These are phyloP conservation scores for Apogon talboti DNA, from an alignment of 2,797 vertebrate species.

Conservation along the genomic window DNA sequence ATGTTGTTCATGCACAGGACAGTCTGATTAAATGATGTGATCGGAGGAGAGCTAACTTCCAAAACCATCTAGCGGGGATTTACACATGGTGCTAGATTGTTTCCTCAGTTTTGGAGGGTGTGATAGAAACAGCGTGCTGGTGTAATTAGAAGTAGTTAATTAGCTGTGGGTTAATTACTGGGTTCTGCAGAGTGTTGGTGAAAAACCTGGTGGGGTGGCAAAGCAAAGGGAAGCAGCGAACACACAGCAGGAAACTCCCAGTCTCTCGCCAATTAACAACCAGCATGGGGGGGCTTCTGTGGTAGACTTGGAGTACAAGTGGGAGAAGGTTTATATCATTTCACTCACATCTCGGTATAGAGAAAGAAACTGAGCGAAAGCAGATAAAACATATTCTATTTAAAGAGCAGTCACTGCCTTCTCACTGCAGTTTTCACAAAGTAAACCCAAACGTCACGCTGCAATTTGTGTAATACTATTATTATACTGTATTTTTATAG, in stretches of 20 bases:
- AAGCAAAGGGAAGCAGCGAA: conserved; percentile 80
- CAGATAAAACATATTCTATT: conserved; percentile 54
- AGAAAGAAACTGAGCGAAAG: conserved; percentile 37
- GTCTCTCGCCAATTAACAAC: conserved; percentile 87
- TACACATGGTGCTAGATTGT: conserved; percentile 65
- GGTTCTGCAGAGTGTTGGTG: conserved; percentile 83
- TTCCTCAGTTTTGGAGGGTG: conserved; percentile 89
- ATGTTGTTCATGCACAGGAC: conserved; percentile 32
- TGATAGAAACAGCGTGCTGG: conserved; percentile 90
- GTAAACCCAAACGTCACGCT: conserved; percentile 43
- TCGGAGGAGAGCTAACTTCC: conserved; percentile 53
- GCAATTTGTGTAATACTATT: conserved; percentile 24
- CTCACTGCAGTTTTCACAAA: conserved; percentile 49
- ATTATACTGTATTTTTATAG: too few species aligned
- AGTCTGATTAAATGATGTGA: conserved; percentile 62
- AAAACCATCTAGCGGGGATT: conserved; percentile 66
- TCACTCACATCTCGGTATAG: conserved; percentile 55
- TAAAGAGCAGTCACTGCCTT: conserved; percentile 60
- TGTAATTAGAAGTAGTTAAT: conserved; percentile 99
- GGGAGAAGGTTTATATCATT: conserved; percentile 71
- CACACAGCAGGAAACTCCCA: conserved; percentile 86
- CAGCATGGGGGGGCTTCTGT: conserved; percentile 77
- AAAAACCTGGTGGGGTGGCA: conserved; percentile 82
- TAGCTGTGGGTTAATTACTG: conserved; percentile 99
- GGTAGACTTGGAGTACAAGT: conserved; percentile 84